Conservation (phyloP, 2,113 vertebrate genomes). For the Ptyas mucosa region DNA sequence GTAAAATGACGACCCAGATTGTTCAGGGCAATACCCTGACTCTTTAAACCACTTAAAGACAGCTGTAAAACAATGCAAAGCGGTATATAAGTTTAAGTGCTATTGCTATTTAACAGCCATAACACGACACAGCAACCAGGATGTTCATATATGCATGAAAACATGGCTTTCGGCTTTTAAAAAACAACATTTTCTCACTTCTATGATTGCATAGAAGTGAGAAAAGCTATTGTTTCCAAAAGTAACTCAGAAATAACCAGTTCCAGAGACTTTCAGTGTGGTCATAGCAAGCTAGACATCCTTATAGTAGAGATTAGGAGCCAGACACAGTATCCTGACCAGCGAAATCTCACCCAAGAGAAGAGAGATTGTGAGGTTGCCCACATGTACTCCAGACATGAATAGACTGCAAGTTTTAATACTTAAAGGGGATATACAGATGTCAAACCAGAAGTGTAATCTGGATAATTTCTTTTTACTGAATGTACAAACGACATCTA, state of each 20-base stretch:
- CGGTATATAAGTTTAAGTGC: neutral
- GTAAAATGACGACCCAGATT: neutral
- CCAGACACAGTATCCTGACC: no score
- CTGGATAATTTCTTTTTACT: no score
- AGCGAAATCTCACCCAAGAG: no score
- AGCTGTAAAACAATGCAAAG: neutral
- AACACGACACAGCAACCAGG: neutral
- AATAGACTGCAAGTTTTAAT: no score
- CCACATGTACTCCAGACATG: no score
- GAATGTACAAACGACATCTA: no score
- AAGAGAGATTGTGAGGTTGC: no score
- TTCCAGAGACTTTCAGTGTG: neutral
- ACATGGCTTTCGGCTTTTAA: neutral
- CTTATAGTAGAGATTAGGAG: neutral
- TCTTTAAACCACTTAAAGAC: neutral
- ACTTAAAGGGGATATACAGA: no score
- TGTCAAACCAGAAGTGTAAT: no score
- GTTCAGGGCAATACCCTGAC: neutral
- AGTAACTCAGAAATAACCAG: neutral
- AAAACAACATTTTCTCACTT: neutral
- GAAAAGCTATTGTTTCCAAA: neutral
- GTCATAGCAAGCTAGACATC: neutral
- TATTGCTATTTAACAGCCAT: neutral
- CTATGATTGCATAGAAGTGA: neutral
- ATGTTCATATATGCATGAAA: fast-evolving